Base-by-base conservation (phyloP, 2,797 vertebrate species). In the Thunnus albacares region DNA sequence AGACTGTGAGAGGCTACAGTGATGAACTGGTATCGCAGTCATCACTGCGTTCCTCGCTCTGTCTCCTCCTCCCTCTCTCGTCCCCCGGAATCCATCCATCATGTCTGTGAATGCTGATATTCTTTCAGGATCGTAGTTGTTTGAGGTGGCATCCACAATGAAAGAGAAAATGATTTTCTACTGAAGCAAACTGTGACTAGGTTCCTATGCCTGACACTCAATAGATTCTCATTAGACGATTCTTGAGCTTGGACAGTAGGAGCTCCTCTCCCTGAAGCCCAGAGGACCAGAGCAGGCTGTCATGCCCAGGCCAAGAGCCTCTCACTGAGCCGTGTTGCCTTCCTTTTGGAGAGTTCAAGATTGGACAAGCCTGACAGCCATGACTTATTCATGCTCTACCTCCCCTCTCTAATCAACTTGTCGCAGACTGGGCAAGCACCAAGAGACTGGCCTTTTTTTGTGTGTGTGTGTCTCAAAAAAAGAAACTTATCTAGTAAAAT, bases 351-450 rank as follows among this genome's bases (percentile, higher is more conserved):
- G 77, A 30, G 66, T 59, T 70, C 60, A 75, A n/a, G 55, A 38
- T 41, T 58, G 55, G 67, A 79, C 41, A 43, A 63, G 68, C 47
- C 64, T 80, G 77, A 74, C 74, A 86, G 81, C 75, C 75, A 76
- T 84, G 86, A 78, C 67, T 86, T 84, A 83, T 86, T 89, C 74
- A 87, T 85, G 74, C 49, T 77, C 61, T 7, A 26, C 24, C 59
- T 66, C 56, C 59, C 51, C 45, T 53, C 64, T 68, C 68, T 71
- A 69, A 79, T 76, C 74, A 85, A 69, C 78, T 47, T 76, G 73
- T 83, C 61, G 75, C 70, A 81, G 56, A 75, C 45, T 61, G 24
- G 41, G 74, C 22, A 75, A 68, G 33, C 41, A 60, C 22, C 14
- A 2, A 76, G 53, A 69, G 53, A 62, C 38, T 28, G 24, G 35